Evolutionary conservation across 2,797 vertebrate genomes (phyloP), one percentile per base, ranked within the genome.

Genomic region (Kryptopterus vitreolus): DNA sequence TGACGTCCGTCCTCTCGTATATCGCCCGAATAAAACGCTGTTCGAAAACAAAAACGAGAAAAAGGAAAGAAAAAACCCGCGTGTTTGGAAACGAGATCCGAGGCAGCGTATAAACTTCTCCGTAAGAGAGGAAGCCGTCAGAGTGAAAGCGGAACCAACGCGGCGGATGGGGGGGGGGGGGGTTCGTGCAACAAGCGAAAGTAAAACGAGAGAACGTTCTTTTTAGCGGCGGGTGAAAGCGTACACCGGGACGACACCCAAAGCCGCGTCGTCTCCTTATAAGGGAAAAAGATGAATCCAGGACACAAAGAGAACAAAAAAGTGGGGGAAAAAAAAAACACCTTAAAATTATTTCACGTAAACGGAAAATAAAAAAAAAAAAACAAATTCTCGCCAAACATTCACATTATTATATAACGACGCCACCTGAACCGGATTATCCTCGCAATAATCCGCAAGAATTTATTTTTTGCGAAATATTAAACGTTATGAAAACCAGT

Each of bases 21-120:
- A 50, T 52, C 59, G n/a, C 59, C 6, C 31, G 4, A 16, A 46
- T 59, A 70, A n/a, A n/a, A 52, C 38, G 29, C 24, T 8, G 35
- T 75, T 62, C 73, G 50, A 74, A 75, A 72, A 73, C n/a, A n/a
- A n/a, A n/a, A n/a, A n/a, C n/a, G n/a, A n/a, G n/a, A n/a, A n/a
- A n/a, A n/a, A n/a, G n/a, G n/a, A n/a, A 26, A 43, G 10, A 38
- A 38, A 38, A 38, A 43, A 26, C 24, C 73, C 57, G 3, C 20
- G 53, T 70, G 81, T 87, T 85, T 77, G 81, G 83, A 85, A 87
- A 83, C 35, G 43, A 20, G 59, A 83, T 74, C 77, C 71, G 76
- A 85, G 71, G 38, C 38, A 10, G 10, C 7, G 38, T 43, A 3
- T 43, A 43, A 43, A 43, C 38, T 6, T 48, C 52, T 31, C 22